Evolutionary conservation across 1,140 invertebrate genomes (phyloP).

Genomic region (Anastrepha obliqua): DNA sequence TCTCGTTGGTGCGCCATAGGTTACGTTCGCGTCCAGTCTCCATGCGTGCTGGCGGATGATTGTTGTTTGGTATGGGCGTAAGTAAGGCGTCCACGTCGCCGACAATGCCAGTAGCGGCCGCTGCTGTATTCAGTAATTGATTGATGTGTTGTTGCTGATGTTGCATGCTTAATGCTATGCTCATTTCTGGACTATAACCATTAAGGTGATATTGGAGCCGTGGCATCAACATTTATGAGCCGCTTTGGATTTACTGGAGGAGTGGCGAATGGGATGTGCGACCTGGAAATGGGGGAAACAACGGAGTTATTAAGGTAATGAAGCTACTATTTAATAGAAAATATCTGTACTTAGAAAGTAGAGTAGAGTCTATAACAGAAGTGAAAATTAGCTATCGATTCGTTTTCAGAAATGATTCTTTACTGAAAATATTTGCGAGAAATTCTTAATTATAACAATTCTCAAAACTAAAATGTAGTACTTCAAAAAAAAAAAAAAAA

Average conservation of each 20-base stretch:
- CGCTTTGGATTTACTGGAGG: neutral
- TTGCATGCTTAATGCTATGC: conserved; percentile 36
- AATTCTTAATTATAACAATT: too few species aligned
- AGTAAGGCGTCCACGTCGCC: conserved; percentile 69
- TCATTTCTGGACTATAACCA: conserved; percentile 9
- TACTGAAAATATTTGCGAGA: too few species aligned
- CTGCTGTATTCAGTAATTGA: conserved; percentile 65
- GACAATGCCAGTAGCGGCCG: conserved; percentile 65
- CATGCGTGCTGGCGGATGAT: neutral
- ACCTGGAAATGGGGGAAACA: neutral
- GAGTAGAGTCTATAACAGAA: neutral
- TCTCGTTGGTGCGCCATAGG: conserved; percentile 70
- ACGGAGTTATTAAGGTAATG: neutral
- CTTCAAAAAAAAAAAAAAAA: too few species aligned
- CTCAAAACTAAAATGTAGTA: too few species aligned
- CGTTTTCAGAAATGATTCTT: too few species aligned
- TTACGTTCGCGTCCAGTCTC: conserved; percentile 65
- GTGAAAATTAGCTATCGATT: too few species aligned
- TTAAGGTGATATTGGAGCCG: conserved; percentile 17
- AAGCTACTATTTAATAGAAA: too few species aligned
- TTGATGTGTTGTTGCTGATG: conserved; percentile 61
- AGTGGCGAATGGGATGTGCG: neutral
- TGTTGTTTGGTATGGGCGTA: conserved; percentile 63
- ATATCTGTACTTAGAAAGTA: neutral
- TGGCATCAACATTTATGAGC: conserved; percentile 40